Evolutionary conservation across 2,888 invertebrate species (phyloP), one percentile per base, ranked within the genome.

Genomic region (Megaustenia siamemsis): DNA sequence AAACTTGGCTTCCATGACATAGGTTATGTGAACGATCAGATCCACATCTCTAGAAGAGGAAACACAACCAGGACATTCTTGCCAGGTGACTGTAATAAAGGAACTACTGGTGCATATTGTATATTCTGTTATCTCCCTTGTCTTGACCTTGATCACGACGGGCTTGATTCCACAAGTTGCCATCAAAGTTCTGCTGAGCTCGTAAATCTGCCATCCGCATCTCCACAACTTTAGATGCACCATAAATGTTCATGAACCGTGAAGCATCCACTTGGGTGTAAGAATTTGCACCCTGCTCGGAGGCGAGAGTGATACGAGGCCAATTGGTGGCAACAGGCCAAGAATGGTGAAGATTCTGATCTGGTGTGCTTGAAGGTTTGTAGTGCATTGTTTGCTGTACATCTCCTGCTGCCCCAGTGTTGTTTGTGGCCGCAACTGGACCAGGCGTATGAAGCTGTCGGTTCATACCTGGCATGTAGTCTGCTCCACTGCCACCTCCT

Each of bases 141-240:
- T 85, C 85, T 60, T 85, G 85, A 28, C 73, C 76, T 28, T 73
- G 85, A 15, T 85, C 85, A 10, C 85, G 75, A 5, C 85, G 63
- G 15, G 76, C 77, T 53, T 79, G 80, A 40, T 85, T 71, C 85
- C 85, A 85, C 56, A 81, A 81, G 38, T 32, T 75, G 24, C 66
- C 80, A 53, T 80, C 80, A 75, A 79, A 79, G 38, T 53, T 75
- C 32, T 84, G 84, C 1, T 81, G 85, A 3, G 35, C 68, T 8
- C 81, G 35, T 77, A 85, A 38, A 75, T 85, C 87, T 15, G 87
- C 85, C 87, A 87, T 87, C 8, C 87, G 82, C 87, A 87, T 87
- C 80, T 87, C 87, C 87, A 87, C 86, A n/a, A 83, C 87, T 71
- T 87, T 87, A 10, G 86, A 86, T 60, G 87, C 87, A 38, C 79